Percentiles rank a stretch among this genome's conserved stretches.
These are phyloP conservation scores for Drosophila affinis DNA, from an alignment of 2,888 invertebrate genomes.

Conservation along the genomic window DNA sequence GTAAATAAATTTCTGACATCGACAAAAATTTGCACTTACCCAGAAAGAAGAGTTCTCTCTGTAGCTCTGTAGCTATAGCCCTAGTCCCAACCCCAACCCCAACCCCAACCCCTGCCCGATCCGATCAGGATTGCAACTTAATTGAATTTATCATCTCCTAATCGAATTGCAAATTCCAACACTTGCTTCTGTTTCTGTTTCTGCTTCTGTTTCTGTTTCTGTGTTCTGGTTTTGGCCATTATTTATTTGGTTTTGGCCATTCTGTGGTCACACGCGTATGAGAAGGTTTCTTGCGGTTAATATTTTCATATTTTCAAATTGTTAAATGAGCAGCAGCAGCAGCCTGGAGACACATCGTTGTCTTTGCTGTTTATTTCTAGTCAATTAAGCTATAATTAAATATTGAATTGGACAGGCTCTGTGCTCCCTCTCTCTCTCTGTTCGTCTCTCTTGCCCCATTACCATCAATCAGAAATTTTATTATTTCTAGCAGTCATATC, in stretches of 20 bases:
- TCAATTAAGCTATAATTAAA: not conserved
- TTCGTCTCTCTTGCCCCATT: not conserved
- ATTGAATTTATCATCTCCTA: not conserved
- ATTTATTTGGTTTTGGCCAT: not conserved
- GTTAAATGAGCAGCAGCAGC: not conserved
- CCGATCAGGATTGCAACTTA: not conserved
- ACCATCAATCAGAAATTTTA: constrained; percentile 12
- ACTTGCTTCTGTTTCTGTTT: not conserved
- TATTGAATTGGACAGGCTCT: not conserved
- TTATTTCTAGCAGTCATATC: not conserved
- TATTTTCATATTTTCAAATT: not conserved
- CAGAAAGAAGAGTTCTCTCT: not conserved
- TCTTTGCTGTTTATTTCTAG: too few species aligned
- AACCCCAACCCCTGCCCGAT: too few species aligned
- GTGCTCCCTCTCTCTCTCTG: too few species aligned
- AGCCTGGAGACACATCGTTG: not conserved
- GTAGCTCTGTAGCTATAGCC: too few species aligned
- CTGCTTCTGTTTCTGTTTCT: not conserved
- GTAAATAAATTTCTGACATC: not conserved
- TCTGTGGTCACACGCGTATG: not conserved
- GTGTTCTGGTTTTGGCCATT: not conserved
- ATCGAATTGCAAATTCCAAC: not conserved
- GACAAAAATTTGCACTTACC: constrained; percentile 10
- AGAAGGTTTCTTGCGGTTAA: too few species aligned
- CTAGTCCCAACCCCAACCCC: too few species aligned